Evolutionary conservation across 2,797 vertebrate genomes (phyloP).

Genomic region (Pygocentrus nattereri): DNA sequence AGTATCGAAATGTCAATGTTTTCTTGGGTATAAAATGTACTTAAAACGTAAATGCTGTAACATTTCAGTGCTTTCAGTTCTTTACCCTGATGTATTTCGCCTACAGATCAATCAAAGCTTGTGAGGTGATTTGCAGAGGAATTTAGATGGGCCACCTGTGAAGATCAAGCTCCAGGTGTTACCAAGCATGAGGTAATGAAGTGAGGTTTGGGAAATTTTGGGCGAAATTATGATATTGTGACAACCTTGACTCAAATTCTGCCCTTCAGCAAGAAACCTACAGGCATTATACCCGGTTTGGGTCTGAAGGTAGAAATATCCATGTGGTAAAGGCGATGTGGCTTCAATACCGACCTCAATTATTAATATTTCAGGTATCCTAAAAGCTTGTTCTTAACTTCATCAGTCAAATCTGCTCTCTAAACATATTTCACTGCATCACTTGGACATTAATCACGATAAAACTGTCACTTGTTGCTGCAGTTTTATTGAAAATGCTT

Average conservation of each 20-base stretch:
- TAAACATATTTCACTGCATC: neutral
- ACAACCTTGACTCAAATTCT: neutral
- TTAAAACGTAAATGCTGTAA: too few species aligned
- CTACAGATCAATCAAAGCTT: too few species aligned
- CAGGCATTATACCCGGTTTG: neutral
- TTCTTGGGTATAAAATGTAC: too few species aligned
- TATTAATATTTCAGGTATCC: neutral
- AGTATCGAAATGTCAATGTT: too few species aligned
- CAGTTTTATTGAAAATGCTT: conserved; percentile 4
- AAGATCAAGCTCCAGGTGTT: too few species aligned
- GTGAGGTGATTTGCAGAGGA: too few species aligned
- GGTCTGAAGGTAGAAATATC: neutral
- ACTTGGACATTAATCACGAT: neutral
- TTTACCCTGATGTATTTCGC: too few species aligned
- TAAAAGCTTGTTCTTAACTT: neutral
- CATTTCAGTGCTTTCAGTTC: too few species aligned
- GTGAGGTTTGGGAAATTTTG: too few species aligned
- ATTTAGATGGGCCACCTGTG: too few species aligned
- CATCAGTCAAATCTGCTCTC: neutral
- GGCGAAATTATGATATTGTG: too few species aligned
- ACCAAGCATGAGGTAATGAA: too few species aligned
- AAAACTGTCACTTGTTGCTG: neutral
- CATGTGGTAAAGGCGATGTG: neutral
- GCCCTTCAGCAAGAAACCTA: neutral
- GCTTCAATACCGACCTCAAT: neutral